Percentiles rank a stretch among this genome's conserved stretches.
These are phyloP conservation scores for Phodopus roborovskii DNA, from an alignment of 2,113 vertebrate species.

Conservation along the genomic window DNA sequence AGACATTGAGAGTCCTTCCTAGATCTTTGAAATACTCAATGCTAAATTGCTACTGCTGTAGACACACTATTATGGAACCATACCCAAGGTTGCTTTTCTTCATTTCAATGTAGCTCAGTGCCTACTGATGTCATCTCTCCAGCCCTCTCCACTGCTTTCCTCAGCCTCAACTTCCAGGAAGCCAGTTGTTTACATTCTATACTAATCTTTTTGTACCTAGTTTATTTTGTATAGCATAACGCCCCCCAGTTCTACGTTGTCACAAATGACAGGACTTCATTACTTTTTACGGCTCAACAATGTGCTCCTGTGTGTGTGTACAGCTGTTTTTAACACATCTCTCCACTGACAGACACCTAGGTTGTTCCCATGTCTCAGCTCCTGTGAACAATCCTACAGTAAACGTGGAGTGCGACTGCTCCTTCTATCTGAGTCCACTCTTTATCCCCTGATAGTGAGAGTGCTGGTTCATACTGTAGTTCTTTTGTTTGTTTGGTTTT, in stretches of 20 bases:
- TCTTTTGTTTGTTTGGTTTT: neutral
- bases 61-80: neutral
- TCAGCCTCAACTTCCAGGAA: neutral
- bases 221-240: neutral
- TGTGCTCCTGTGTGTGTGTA: neutral
- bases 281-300: neutral
- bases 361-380: neutral
- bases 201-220: neutral
- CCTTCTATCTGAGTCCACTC: neutral
- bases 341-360: neutral
- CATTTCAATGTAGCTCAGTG: neutral
- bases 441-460: neutral
- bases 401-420: neutral
- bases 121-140: neutral
- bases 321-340: neutral
- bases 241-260: neutral
- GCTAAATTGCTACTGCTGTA: neutral
- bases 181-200: neutral
- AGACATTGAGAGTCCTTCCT: neutral
- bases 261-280: neutral
- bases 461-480: neutral
- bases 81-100: neutral
- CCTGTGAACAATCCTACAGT: neutral
- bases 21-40: neutral
- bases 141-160: neutral